Conservation (phyloP, 35 echinoderm and acorn worm genomes). For the Acanthaster planci region DNA sequence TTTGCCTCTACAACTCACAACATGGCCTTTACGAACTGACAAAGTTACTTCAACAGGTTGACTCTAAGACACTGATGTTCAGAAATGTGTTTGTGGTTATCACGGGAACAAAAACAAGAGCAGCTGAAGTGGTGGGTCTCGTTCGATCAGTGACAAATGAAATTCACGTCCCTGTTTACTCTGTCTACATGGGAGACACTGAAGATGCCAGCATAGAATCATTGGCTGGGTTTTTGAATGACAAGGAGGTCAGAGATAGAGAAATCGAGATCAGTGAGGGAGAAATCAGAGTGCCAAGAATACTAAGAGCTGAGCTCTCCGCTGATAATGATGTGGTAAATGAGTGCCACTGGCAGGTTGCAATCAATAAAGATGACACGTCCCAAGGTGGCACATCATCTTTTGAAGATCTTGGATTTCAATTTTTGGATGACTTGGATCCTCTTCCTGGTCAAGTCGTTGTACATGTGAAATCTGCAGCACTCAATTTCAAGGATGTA, state of each 20-base stretch:
- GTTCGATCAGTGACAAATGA: slow-evolving; percentile 60
- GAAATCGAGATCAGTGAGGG: slow-evolving; percentile 49
- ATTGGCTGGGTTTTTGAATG: slow-evolving; percentile 33
- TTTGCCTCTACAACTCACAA: too few relatives aligned
- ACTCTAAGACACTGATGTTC: not conserved
- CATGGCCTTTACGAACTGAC: too few relatives aligned
- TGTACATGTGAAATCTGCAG: slow-evolving; percentile 56
- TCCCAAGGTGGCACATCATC: slow-evolving; percentile 18
- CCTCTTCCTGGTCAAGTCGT: slow-evolving; percentile 33
- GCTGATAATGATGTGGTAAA: not conserved
- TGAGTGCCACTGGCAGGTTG: slow-evolving; percentile 47
- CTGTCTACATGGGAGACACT: slow-evolving; percentile 46
- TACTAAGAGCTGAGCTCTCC: slow-evolving; percentile 23
- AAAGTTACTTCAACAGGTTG: slow-evolving; percentile 6
- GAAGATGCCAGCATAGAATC: slow-evolving; percentile 41
- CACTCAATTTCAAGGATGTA: slow-evolving; percentile 50
- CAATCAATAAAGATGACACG: slow-evolving; percentile 8
- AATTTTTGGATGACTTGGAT: not conserved
- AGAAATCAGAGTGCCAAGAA: slow-evolving; percentile 28
- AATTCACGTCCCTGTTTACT: slow-evolving; percentile 50
- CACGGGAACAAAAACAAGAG: not conserved
- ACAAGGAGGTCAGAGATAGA: slow-evolving; percentile 49
- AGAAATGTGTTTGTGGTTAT: not conserved
- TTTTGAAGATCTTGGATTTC: slow-evolving; percentile 47
- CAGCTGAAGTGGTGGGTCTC: slow-evolving; percentile 40